A percentile compares a stretch with the other conserved stretches of the same genome.
Evolutionary conservation across 2,888 invertebrate genomes (phyloP).

Genomic region (Candidula unifasciata): DNA sequence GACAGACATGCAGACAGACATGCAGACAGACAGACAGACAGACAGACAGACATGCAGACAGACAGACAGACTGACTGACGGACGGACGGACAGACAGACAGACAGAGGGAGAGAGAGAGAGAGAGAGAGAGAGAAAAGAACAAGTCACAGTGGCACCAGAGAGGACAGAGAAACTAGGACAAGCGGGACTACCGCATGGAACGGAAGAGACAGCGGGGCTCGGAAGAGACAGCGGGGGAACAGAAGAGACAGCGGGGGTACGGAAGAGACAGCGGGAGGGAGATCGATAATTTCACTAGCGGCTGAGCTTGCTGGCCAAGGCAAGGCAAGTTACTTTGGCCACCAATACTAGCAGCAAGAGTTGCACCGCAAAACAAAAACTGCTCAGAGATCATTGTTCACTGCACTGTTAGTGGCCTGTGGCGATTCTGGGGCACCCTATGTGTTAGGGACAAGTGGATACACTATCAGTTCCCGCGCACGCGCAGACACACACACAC

Average conservation of each 20-base stretch:
- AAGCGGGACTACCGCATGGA: background rate
- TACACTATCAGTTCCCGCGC: too few relatives aligned
- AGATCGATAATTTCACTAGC: conserved; percentile 8
- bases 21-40: too few relatives aligned
- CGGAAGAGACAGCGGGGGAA: background rate
- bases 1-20: too few relatives aligned
- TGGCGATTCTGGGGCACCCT: too few relatives aligned
- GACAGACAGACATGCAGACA: too few relatives aligned
- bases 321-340: background rate
- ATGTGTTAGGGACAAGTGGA: too few relatives aligned
- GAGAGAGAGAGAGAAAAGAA: conserved; percentile 31
- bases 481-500: too few relatives aligned
- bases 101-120: conserved; percentile 29
- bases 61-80: too few relatives aligned
- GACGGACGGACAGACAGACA: conserved; percentile 9
- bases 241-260: background rate
- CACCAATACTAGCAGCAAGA: background rate
- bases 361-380: conserved; percentile 1
- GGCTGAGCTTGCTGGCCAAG: background rate
- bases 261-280: background rate
- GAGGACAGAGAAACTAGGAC: background rate
- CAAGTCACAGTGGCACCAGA: background rate
- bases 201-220: background rate
- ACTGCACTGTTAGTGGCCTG: background rate
- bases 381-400: background rate